Conservation (phyloP, 2,888 invertebrate genomes). For the Cylindroiulus punctatus region DNA sequence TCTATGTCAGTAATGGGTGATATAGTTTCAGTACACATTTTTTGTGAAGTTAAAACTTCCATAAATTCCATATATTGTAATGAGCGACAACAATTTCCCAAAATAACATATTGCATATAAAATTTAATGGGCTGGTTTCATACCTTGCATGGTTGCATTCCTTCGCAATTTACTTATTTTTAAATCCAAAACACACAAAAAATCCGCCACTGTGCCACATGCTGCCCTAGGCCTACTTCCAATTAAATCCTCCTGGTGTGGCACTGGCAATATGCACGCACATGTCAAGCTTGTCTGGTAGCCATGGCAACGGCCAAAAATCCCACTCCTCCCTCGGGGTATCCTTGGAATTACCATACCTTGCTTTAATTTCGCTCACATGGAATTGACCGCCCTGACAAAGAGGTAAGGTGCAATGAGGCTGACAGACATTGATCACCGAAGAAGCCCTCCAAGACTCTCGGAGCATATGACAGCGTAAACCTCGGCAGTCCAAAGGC, state of each 20-base stretch:
- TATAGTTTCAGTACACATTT: too few species aligned
- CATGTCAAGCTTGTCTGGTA: constrained; percentile 7
- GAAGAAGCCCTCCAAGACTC: neutral
- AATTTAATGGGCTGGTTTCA: too few species aligned
- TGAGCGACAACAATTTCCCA: too few species aligned
- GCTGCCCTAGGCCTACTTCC: neutral
- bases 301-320: neutral
- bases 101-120: too few species aligned
- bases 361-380: neutral
- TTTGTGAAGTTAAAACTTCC: too few species aligned
- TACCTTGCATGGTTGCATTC: too few species aligned
- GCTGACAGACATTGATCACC: neutral
- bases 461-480: neutral
- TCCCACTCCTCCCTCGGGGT: constrained; percentile 8
- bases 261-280: neutral
- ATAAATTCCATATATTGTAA: too few species aligned
- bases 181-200: too few species aligned
- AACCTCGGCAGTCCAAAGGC: neutral
- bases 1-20: too few species aligned
- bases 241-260: neutral
- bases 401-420: neutral
- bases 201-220: too few species aligned
- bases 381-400: neutral
- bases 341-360: constrained; percentile 9
- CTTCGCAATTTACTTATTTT: too few species aligned